These are phyloP conservation scores for Orthonychiurus folsomi DNA, from an alignment of 2,888 invertebrate genomes.

Conservation along the genomic window DNA sequence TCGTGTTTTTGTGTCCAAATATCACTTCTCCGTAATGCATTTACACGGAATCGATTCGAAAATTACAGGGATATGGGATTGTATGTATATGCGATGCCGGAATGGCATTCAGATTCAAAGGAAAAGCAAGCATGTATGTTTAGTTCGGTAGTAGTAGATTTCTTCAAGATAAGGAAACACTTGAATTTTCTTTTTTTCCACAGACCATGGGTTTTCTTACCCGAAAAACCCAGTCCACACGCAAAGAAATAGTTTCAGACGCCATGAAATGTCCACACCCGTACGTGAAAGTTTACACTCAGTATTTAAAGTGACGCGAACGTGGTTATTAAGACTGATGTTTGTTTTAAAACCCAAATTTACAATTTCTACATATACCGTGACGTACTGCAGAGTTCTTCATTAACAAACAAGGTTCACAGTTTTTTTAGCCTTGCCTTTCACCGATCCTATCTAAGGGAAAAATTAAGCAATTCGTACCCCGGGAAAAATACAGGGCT, in stretches of 20 bases:
- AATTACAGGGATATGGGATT: background rate
- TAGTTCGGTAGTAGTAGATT: no score
- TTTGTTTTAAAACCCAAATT: no score
- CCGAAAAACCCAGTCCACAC: background rate
- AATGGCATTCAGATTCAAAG: no score
- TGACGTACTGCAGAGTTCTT: no score
- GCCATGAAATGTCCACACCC: no score
- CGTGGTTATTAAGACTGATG: background rate
- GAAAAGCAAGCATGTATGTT: no score
- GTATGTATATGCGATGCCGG: background rate
- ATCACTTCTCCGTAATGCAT: background rate
- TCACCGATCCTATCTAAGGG: background rate
- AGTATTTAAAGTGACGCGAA: background rate
- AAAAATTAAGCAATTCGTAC: background rate
- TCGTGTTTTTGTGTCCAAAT: background rate
- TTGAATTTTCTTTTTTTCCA: no score
- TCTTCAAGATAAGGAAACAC: slow-evolving; percentile 1
- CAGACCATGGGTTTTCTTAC: background rate
- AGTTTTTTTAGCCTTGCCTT: background rate
- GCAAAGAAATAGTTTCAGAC: background rate
- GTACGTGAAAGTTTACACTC: no score
- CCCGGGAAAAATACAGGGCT: no score
- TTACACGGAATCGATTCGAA: slow-evolving; percentile 5
- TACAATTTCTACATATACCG: no score
- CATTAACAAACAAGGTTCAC: background rate